These are phyloP conservation scores for Andrena cerasifolii DNA, from an alignment of 1,140 invertebrate genomes.

Conservation along the genomic window DNA sequence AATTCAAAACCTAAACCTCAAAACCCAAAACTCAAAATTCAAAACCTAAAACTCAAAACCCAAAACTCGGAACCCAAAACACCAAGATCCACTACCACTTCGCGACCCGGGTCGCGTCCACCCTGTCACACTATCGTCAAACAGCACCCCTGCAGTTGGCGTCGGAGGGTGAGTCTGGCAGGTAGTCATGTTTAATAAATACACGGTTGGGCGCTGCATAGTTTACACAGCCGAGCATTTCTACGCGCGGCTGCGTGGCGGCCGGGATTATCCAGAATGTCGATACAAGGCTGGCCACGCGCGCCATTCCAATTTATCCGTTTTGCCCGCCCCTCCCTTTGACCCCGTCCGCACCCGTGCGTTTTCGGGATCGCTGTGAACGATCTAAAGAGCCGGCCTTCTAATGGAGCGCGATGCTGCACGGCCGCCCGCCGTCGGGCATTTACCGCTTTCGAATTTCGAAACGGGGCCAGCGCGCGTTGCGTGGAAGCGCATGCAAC, in stretches of 20 bases:
- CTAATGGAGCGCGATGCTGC: slow-evolving; percentile 33
- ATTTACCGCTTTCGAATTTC: slow-evolving; percentile 38
- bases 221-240: slow-evolving; percentile 76
- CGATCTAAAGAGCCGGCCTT: slow-evolving; percentile 36
- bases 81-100: too few species aligned
- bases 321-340: slow-evolving; percentile 39
- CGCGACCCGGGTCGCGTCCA: too few species aligned
- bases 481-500: slow-evolving; percentile 5
- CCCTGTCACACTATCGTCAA: too few species aligned
- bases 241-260: slow-evolving; percentile 50
- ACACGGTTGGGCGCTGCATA: slow-evolving; percentile 61
- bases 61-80: too few species aligned
- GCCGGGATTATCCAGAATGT: slow-evolving; percentile 68
- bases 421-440: not conserved
- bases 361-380: slow-evolving; percentile 31
- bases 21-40: too few species aligned
- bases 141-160: not conserved
- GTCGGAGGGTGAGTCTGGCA: slow-evolving; percentile 5
- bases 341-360: not conserved
- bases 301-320: slow-evolving; percentile 64
- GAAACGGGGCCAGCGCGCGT: not conserved
- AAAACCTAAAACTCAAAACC: too few species aligned
- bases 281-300: slow-evolving; percentile 59
- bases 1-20: too few species aligned
- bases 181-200: slow-evolving; percentile 69